A percentile compares a stretch with the other conserved stretches of the same genome.
Conservation (phyloP, 2,888 invertebrate species). For the Acleris holmiana region DNA sequence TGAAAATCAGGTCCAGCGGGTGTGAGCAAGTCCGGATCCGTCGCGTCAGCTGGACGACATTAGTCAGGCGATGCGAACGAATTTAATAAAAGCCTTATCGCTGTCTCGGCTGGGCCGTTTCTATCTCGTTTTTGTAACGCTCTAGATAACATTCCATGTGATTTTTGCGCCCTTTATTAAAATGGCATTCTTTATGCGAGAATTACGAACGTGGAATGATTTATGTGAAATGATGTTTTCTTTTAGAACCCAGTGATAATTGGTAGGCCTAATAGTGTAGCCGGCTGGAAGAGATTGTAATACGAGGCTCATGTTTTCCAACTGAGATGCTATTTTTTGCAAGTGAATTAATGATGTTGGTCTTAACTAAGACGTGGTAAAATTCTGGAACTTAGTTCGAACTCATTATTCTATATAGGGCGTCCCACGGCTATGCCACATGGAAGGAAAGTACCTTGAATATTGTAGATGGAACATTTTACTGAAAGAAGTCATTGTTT, state of each 20-base stretch:
- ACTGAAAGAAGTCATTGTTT: too few species aligned
- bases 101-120: slow-evolving; percentile 34
- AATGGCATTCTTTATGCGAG: slow-evolving; percentile 22
- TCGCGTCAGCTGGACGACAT: slow-evolving; percentile 78
- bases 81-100: slow-evolving; percentile 78
- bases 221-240: slow-evolving; percentile 6
- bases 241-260: background rate
- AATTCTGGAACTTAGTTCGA: too few species aligned
- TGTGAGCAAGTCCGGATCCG: slow-evolving; percentile 46
- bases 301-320: too few species aligned
- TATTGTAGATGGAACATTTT: too few species aligned
- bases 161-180: slow-evolving; percentile 35
- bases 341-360: too few species aligned
- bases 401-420: too few species aligned
- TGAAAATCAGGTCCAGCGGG: slow-evolving; percentile 53
- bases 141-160: slow-evolving; percentile 36
- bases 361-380: too few species aligned
- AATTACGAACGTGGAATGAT: slow-evolving; percentile 12
- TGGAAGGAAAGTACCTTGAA: too few species aligned
- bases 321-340: too few species aligned
- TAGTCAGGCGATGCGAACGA: slow-evolving; percentile 80
- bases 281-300: too few species aligned
- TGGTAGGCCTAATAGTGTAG: too few species aligned
- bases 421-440: too few species aligned
- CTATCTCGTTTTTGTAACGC: slow-evolving; percentile 38